Conservation (phyloP, 2,113 vertebrate species). For the Melanocharis versteri region DNA sequence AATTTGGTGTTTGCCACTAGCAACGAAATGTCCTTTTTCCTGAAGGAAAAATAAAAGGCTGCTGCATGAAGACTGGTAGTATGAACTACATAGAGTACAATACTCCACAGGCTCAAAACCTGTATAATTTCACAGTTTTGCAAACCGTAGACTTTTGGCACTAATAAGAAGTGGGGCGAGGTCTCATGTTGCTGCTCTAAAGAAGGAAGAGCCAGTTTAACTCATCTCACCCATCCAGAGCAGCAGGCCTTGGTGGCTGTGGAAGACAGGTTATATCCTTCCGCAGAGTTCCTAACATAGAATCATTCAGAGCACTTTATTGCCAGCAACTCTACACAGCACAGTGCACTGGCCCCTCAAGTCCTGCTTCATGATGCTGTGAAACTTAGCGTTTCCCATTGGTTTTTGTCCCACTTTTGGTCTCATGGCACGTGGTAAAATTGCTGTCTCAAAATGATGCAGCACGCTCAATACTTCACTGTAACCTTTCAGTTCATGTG, state of each 20-base stretch:
- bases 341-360: background rate
- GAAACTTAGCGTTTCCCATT: background rate
- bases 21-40: background rate
- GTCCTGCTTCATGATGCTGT: background rate
- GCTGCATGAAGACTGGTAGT: background rate
- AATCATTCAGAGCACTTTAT: background rate
- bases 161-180: background rate
- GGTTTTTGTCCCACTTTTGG: background rate
- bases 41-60: background rate
- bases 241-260: background rate
- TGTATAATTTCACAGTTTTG: background rate
- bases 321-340: background rate
- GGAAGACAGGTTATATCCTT: background rate
- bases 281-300: background rate
- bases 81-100: background rate
- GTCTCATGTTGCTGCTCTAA: background rate
- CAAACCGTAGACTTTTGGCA: background rate
- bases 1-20: background rate
- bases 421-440: background rate
- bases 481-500: background rate
- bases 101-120: background rate
- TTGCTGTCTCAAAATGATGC: background rate
- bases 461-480: background rate
- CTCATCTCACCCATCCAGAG: background rate
- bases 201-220: background rate